Evolutionary conservation across 2,888 invertebrate genomes (phyloP).

Genomic region (Amorpha juglandis): DNA sequence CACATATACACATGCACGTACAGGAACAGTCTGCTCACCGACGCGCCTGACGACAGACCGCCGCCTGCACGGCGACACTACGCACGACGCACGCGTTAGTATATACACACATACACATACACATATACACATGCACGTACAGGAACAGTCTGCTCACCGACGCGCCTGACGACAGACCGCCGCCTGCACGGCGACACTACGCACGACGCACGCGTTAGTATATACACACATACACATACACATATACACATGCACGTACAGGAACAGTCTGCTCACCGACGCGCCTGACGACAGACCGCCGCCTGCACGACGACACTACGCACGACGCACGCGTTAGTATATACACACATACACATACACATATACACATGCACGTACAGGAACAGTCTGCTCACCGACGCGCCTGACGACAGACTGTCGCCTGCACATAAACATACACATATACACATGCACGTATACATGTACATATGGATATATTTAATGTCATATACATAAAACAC

Average conservation of each 20-base stretch:
- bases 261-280: conserved; percentile 95
- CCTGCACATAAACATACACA: conserved; percentile 86
- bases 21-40: conserved; percentile 94
- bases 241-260: conserved; percentile 85
- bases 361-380: conserved; percentile 87
- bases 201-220: conserved; percentile 86
- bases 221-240: conserved; percentile 68
- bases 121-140: conserved; percentile 83
- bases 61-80: conserved; percentile 87
- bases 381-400: conserved; percentile 94
- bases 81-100: conserved; percentile 86
- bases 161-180: conserved; percentile 87
- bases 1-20: too few relatives aligned
- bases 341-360: conserved; percentile 60
- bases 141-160: conserved; percentile 95
- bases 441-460: not conserved
- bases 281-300: conserved; percentile 88
- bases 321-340: conserved; percentile 87
- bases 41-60: conserved; percentile 89
- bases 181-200: conserved; percentile 88
- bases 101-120: conserved; percentile 68
- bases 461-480: too few relatives aligned
- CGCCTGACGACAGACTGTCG: conserved; percentile 88
- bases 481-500: too few relatives aligned
- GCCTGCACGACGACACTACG: conserved; percentile 87